Evolutionary conservation across 1,140 invertebrate species (phyloP), one percentile per base, ranked within the genome.

Genomic region (Oreohelix idahoensis): DNA sequence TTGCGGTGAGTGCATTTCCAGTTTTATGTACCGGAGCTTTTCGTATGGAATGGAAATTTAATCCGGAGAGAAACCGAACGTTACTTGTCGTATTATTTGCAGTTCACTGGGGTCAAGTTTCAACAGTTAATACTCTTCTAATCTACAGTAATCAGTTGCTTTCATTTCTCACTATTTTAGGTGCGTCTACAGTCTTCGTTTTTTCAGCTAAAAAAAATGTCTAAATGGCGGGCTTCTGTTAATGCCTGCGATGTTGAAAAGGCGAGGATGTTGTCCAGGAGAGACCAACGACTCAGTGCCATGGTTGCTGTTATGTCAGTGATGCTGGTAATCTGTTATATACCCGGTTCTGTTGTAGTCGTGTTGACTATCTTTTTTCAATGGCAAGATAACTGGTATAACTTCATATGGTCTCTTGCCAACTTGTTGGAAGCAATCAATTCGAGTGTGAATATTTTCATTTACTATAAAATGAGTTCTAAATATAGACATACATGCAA

Each of bases 11-110:
- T n/a, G 11, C 15, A 11, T 71, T 71, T 32, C 15, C 38, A 23
- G 1, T 71, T 32, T 39, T 71, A 15, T 69, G 79, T 29, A 81
- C 79, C 8, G 79, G 53, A 23, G n/a, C 45, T n/a, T n/a, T n/a
- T n/a, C n/a, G n/a, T 26, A 32, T 29, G 32, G 10, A 70, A 63
- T 23, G 36, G 36, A 38, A 71, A 71, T 35, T 35, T 26, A 1
- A 20, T 20, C 1, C 10, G 2, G 29, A n/a, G 29, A 71, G 32
- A 71, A 35, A 71, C 13, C 11, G 51, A 58, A 23, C 51, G 4
- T 58, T 58, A 58, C 20, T 58, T 10, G 51, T 2, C 2, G 26
- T 63, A n/a, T n/a, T n/a, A 35, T 13, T 49, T 42, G 45, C 35
- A 32, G 23, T 70, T 32, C 26, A 4, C 1, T 23, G 66, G 63